phyloP scores from a whole-genome alignment of 2,797 vertebrate species.

The Avahi laniger region DNA sequence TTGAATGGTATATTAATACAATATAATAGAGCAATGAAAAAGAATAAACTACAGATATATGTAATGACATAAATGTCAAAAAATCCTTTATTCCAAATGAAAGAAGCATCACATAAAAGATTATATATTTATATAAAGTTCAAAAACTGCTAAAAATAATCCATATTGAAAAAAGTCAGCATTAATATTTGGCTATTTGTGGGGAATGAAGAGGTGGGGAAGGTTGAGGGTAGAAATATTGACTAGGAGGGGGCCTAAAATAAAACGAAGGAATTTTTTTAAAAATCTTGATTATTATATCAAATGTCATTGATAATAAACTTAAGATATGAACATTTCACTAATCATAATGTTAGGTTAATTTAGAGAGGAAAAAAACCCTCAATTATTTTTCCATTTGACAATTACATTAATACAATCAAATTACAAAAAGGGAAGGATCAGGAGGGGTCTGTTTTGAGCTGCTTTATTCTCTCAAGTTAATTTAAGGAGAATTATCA shows the following conservation, averaged over 20 bases:
- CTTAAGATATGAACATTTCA: background rate
- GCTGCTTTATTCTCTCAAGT: background rate
- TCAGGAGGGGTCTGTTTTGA: background rate
- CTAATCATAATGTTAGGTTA: background rate
- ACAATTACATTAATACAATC: background rate
- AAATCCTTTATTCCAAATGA: background rate
- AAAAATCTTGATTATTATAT: background rate
- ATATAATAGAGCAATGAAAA: background rate
- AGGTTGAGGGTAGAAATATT: background rate
- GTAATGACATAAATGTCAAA: background rate
- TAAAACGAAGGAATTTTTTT: background rate
- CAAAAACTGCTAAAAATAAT: background rate
- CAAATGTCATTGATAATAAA: background rate
- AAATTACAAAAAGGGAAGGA: background rate
- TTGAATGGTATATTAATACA: background rate
- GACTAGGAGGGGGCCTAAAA: background rate
- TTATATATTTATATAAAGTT: background rate
- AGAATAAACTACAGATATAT: background rate
- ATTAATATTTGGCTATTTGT: background rate
- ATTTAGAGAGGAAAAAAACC: background rate
- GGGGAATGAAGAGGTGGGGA: rapidly evolving
- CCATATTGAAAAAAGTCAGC: background rate
- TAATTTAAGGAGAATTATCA: background rate
- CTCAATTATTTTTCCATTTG: background rate
- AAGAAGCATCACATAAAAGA: background rate